These are phyloP conservation scores for Halesus radiatus DNA, from an alignment of 1,140 invertebrate genomes.

Conservation along the genomic window DNA sequence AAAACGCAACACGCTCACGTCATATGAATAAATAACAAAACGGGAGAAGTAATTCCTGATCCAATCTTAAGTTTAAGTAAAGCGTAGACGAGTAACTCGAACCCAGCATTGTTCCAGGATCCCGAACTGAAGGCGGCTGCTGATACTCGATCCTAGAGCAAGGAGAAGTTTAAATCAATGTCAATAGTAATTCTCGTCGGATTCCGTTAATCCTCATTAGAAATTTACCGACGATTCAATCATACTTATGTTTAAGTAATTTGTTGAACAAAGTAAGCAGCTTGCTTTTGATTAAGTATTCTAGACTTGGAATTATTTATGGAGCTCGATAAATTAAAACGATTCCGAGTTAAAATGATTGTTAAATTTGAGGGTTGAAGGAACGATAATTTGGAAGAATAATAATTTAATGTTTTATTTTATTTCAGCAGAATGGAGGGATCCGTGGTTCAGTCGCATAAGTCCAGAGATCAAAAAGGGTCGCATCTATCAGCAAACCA, in stretches of 20 bases:
- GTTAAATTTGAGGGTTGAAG: no score
- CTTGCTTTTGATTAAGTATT: no score
- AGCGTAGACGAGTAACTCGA: conserved; percentile 18
- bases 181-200: not conserved
- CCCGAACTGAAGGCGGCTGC: not conserved
- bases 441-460: conserved; percentile 35
- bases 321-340: no score
- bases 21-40: not conserved
- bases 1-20: not conserved
- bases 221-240: no score
- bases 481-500: conserved; percentile 34
- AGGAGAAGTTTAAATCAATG: not conserved
- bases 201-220: not conserved
- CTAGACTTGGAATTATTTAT: no score
- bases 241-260: no score
- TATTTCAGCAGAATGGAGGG: conserved; percentile 49
- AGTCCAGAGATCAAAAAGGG: conserved; percentile 44
- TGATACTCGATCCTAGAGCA: not conserved
- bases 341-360: no score
- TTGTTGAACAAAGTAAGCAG: no score
- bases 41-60: conserved; percentile 12
- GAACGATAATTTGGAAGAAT: no score
- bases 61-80: conserved; percentile 33
- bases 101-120: not conserved
- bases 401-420: not conserved